Evolutionary conservation across 2,888 invertebrate genomes (phyloP).

Genomic region (Leptodirus hochenwartii): DNA sequence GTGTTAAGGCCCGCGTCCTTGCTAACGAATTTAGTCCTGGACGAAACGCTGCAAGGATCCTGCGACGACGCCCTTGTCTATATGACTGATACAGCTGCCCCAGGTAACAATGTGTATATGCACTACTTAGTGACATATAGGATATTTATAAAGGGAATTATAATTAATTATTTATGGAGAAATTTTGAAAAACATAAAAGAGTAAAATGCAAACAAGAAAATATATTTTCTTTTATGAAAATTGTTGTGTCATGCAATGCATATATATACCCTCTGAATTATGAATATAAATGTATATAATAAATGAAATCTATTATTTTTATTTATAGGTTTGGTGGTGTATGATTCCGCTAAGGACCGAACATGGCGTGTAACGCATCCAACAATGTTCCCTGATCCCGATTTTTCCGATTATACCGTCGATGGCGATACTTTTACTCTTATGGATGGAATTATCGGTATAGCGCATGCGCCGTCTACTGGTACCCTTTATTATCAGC

Average conservation of each 20-base stretch:
- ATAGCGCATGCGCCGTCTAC: conserved; percentile 46
- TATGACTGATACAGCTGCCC: conserved; percentile 65
- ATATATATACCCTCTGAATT: too few relatives aligned
- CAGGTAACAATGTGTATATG: conserved; percentile 42
- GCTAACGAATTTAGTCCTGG: conserved; percentile 62
- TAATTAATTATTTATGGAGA: too few relatives aligned
- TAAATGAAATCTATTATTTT: not conserved
- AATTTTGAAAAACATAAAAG: too few relatives aligned
- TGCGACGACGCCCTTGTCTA: conserved; percentile 68
- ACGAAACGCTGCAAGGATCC: conserved; percentile 43
- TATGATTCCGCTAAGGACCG: conserved; percentile 56
- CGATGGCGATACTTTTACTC: conserved; percentile 43
- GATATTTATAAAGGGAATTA: conserved; percentile 2
- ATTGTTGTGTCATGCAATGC: too few relatives aligned
- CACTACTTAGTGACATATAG: not conserved
- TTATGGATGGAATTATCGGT: conserved; percentile 60
- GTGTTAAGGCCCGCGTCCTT: conserved; percentile 56
- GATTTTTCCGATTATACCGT: conserved; percentile 59
- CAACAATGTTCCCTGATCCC: conserved; percentile 74
- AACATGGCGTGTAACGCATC: conserved; percentile 65
- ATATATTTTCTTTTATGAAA: too few relatives aligned
- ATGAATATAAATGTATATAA: not conserved
- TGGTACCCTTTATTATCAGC: conserved; percentile 48
- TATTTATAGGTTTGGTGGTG: conserved; percentile 29
- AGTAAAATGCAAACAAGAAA: too few relatives aligned